These are phyloP conservation scores for Trematomus loennbergii DNA, from an alignment of 2,113 vertebrate species.

Conservation along the genomic window DNA sequence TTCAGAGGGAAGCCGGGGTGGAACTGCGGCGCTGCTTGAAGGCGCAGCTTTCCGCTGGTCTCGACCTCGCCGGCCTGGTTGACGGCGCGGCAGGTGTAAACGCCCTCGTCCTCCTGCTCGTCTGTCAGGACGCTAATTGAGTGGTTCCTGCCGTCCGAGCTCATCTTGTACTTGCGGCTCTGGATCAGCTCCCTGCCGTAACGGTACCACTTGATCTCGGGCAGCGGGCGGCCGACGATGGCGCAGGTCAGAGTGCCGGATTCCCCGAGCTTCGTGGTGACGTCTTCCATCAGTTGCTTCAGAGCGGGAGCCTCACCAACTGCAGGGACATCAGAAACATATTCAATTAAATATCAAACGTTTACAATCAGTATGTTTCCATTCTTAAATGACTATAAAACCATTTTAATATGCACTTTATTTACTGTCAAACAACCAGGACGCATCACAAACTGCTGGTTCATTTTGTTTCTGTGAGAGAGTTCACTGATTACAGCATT, in stretches of 20 bases:
- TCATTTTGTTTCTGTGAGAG: no score
- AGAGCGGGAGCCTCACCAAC: constrained; percentile 95
- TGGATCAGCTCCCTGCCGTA: constrained; percentile 96
- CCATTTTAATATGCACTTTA: background rate
- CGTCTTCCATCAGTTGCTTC: constrained; percentile 91
- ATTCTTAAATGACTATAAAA: no score
- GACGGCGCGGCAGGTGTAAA: constrained; percentile 94
- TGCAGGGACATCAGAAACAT: constrained; percentile 67
- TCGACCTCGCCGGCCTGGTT: constrained; percentile 97
- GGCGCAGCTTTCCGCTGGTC: constrained; percentile 92
- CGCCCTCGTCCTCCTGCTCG: constrained; percentile 97
- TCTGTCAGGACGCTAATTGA: constrained; percentile 93
- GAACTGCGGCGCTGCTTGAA: constrained; percentile 95
- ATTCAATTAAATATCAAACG: background rate
- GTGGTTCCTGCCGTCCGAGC: constrained; percentile 96
- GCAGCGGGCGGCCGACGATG: constrained; percentile 95
- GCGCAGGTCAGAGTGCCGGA: constrained; percentile 92
- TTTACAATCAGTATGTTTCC: background rate
- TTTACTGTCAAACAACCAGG: no score
- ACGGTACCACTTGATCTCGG: constrained; percentile 98
- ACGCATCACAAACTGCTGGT: no score
- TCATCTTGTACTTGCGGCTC: constrained; percentile 99
- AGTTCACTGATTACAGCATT: no score
- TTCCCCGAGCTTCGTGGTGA: constrained; percentile 93
- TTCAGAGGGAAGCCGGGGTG: constrained; percentile 96